These are phyloP conservation scores for Fratercula arctica DNA, from an alignment of 2,797 vertebrate genomes.

Conservation along the genomic window DNA sequence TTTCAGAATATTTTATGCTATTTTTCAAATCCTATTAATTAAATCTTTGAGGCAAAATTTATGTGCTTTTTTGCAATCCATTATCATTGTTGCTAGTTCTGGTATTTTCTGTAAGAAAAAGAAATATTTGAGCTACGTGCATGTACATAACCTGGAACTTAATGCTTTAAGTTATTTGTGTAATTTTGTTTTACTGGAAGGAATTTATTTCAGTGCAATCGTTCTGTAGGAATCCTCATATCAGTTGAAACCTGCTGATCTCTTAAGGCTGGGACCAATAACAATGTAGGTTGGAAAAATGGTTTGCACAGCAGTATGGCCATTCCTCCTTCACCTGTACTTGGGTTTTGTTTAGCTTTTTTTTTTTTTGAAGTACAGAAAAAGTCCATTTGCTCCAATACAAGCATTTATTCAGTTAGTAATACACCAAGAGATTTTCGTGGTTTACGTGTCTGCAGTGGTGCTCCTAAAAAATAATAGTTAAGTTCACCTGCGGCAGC, in stretches of 20 bases:
- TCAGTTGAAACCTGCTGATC: neutral
- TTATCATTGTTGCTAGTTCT: neutral
- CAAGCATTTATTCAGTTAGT: neutral
- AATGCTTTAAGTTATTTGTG: neutral
- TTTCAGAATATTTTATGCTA: neutral
- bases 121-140: neutral
- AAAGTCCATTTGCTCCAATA: neutral
- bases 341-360: neutral
- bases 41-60: neutral
- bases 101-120: neutral
- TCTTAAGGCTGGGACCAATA: neutral
- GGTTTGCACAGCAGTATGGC: neutral
- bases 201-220: neutral
- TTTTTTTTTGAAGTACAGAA: neutral
- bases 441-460: neutral
- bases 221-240: neutral
- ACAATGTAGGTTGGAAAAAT: neutral
- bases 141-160: neutral
- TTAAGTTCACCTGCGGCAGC: neutral
- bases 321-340: neutral
- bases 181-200: neutral
- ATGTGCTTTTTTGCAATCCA: neutral
- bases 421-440: neutral
- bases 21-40: constrained; percentile 11
- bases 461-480: neutral